Percentiles rank a stretch among this genome's conserved stretches.
Evolutionary conservation across 2,113 vertebrate species (phyloP).

Genomic region (Campylomormyrus tamandua): DNA sequence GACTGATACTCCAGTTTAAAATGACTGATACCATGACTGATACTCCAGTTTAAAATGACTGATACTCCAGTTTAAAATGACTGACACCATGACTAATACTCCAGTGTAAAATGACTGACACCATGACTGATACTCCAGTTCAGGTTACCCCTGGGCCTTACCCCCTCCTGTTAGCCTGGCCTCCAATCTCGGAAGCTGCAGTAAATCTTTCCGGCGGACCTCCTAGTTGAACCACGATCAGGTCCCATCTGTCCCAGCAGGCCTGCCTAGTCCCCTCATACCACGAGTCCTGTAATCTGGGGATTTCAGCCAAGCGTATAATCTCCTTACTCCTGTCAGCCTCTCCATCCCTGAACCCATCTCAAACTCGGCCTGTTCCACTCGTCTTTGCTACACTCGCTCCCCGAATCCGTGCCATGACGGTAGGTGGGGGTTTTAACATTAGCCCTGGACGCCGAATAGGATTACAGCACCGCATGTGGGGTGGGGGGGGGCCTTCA

Average conservation of each 20-base stretch:
- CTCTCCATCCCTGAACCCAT: neutral
- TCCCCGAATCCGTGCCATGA: neutral
- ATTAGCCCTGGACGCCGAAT: neutral
- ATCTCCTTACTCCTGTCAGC: neutral
- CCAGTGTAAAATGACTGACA: neutral
- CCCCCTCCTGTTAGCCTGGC: neutral
- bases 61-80: neutral
- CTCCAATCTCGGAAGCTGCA: neutral
- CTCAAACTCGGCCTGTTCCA: neutral
- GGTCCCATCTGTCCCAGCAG: neutral
- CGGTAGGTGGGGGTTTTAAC: neutral
- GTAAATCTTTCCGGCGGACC: neutral
- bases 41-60: neutral
- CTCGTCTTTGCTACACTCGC: too few relatives aligned
- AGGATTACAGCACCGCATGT: neutral
- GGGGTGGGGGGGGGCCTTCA: neutral
- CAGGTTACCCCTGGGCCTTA: neutral
- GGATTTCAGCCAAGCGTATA: neutral
- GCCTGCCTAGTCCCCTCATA: neutral
- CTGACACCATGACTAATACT: neutral
- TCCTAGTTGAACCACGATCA: neutral
- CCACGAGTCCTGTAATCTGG: neutral
- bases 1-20: too few relatives aligned
- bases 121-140: neutral
- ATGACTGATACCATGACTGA: too few relatives aligned